A percentile compares a stretch with the other conserved stretches of the same genome.
phyloP scores from a whole-genome alignment of 92 coral and sea anemone species.

The Desmophyllum pertusum region DNA sequence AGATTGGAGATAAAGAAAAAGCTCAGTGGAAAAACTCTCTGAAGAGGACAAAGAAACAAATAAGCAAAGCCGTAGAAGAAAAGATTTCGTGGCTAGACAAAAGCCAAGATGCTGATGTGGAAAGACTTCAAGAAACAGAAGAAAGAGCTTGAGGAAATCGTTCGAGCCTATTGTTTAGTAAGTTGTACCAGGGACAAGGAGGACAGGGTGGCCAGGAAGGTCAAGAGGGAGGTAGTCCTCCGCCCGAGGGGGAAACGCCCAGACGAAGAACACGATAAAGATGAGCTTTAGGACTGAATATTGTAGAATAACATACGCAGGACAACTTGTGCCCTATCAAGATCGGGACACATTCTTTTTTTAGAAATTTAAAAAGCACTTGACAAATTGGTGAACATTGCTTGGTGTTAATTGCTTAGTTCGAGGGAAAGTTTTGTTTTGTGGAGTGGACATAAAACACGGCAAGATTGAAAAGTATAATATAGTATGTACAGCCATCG shows the following conservation, averaged over 20 bases:
- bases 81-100: constrained; percentile 95
- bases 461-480: constrained; percentile 19
- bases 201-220: constrained; percentile 57
- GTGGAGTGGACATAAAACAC: constrained; percentile 16
- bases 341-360: constrained; percentile 19
- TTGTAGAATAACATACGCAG: neutral
- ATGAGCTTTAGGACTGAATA: constrained; percentile 77
- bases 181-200: constrained; percentile 97
- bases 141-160: constrained; percentile 94
- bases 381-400: constrained; percentile 15
- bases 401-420: constrained; percentile 21
- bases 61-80: constrained; percentile 87
- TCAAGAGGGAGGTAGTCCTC: constrained; percentile 68
- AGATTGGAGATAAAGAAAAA: constrained; percentile 97
- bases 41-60: constrained; percentile 97
- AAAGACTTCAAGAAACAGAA: constrained; percentile 92
- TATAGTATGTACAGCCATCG: constrained; percentile 34
- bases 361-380: constrained; percentile 29
- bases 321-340: constrained; percentile 19
- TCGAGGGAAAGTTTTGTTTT: constrained; percentile 6
- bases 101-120: constrained; percentile 87
- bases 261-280: constrained; percentile 85
- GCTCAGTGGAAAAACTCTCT: constrained; percentile 94
- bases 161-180: constrained; percentile 99
- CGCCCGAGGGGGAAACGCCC: constrained; percentile 93